Evolutionary conservation across 1,140 invertebrate species (phyloP).

Genomic region (fruit fly (Drosophila melanogaster)): Release_6_plus_ISO1_MT NC_004354.4:15145001-15145500

Average conservation of each 20-base stretch:
- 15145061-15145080: slow-evolving; percentile 43
- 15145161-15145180: slow-evolving; percentile 89
- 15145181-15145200: slow-evolving; percentile 91
- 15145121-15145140: slow-evolving; percentile 92
- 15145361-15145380: slow-evolving; percentile 95
- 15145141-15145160: slow-evolving; percentile 89
- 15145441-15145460: slow-evolving; percentile 93
- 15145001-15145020: slow-evolving; percentile 59
- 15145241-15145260: slow-evolving; percentile 90
- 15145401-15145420: slow-evolving; percentile 92
- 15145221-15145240: slow-evolving; percentile 87
- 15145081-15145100: slow-evolving; percentile 85
- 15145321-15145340: background rate
- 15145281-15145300: slow-evolving; percentile 85
- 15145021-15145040: slow-evolving; percentile 55
- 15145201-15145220: slow-evolving; percentile 89
- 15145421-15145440: slow-evolving; percentile 93
- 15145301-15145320: background rate
- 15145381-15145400: slow-evolving; percentile 96
- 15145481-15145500: slow-evolving; percentile 92
- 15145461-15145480: slow-evolving; percentile 93
- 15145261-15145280: slow-evolving; percentile 90
- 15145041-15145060: slow-evolving; percentile 72
- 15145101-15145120: slow-evolving; percentile 88
- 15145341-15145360: slow-evolving; percentile 87